Base-by-base conservation (phyloP, 1,140 invertebrate genomes). In the Whitmania pigra region DNA sequence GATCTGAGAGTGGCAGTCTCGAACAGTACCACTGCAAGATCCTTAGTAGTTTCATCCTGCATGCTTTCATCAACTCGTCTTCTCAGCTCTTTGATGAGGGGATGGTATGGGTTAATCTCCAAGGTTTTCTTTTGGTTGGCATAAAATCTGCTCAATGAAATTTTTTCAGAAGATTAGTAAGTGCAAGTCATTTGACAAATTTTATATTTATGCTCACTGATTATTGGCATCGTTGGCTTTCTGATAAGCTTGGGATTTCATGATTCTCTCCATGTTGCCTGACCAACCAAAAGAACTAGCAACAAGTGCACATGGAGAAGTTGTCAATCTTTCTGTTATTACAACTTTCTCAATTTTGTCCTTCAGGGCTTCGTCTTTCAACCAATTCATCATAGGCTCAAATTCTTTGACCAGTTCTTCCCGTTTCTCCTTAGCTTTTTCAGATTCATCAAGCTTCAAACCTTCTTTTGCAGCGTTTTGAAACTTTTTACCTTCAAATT, bases 381-480 rank as follows among this genome's bases (percentile, higher is more conserved):
- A 83, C 93, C 94, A 99, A 76, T 89, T 91, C 1, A 88, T 88
- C 25, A 99, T 82, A 9, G 94, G 93, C 83, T 97, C 93, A 79
- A 89, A 97, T 67, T 87, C 86, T 74, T 86, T 88, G 77, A 91
- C 89, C 29, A 92, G 78, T 63, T 87, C 86, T 82, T 97, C 92
- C 76, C 89, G 85, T 76, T 87, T 87, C 79, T 92, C 88, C 79
- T 94, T 93, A 68, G 88, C 87, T 73, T 89, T 88, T 74, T 91
- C 89, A 25, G 88, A 88, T 79, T 87, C 92, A 73, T 93, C 88
- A 0, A 86, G 69, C 71, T 89, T 88, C 77, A 99, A 88, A 2
- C 95, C 94, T 84, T 99, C 97, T 82, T 99, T 99, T 73, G 97
- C 97, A 49, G 97, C 92, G 80, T 99, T 99, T 83, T 98, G 94